Base-by-base conservation (phyloP, 2,888 invertebrate genomes). In the Gonocerus acuteangulatus region DNA sequence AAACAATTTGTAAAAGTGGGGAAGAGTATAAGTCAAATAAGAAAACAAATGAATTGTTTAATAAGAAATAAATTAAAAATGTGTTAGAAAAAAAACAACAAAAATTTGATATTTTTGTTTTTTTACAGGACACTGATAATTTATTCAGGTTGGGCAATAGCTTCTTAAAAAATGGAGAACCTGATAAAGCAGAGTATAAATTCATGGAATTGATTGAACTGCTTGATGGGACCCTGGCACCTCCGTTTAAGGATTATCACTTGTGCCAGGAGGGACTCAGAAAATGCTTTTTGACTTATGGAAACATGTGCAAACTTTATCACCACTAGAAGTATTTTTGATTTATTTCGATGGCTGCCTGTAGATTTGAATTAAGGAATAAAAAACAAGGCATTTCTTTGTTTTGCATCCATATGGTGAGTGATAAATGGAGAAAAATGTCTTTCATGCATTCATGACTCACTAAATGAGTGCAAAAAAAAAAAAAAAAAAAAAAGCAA, bases 191-290 rank as follows among this genome's bases (percentile, higher is more conserved):
- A 1, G 74, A 86, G 39, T 78, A 79, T 68, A 81, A 82, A 68
- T 84, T 83, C 64, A 74, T 82, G 39, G 80, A 84, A 70, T 80
- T 86, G 16, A 73, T 87, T 44, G 81, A 81, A 65, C 76, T 86
- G 11, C 80, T 87, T 70, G 83, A 86, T 62, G 79, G 80, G 45
- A 83, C 82, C 2, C 73, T 89, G 45, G 80, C 80, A 1, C 83
- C 87, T 6, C 89, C 89, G 0, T 86, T 86, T 68, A 79, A 78
- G 63, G 89, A 88, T 67, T 87, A 84, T 72, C 84, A 86, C 69
- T 77, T 86, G 51, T 87, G 86, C 70, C 86, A 86, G 63, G 85
- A 89, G 72, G 82, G 83, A 54, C 75, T 86, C 13, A 79, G 85
- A 67, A 79, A 83, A 52, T 86, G 86, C 68, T 80, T 84, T 74